phyloP scores from a whole-genome alignment of 37 sponge, comb jelly and placozoan species.

The Diacarnus erythraeanus region DNA sequence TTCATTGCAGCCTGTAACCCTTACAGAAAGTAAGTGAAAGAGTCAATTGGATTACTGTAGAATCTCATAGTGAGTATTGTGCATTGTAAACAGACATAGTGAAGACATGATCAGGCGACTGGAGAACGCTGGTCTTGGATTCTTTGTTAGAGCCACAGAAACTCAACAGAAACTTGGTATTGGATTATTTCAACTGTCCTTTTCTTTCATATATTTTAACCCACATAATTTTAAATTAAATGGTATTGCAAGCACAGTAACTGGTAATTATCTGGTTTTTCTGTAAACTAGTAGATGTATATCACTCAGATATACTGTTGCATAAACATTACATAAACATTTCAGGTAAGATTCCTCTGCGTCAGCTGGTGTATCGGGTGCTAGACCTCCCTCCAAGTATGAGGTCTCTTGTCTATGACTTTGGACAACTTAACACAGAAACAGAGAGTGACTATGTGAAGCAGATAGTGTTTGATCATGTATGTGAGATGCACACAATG shows the following conservation, averaged over 20 bases:
- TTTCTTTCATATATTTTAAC: neutral
- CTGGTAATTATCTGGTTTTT: neutral
- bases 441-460: constrained; percentile 74
- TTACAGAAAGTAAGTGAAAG: constrained; percentile 60
- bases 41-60: neutral
- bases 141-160: constrained; percentile 56
- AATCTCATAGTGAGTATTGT: neutral
- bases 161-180: constrained; percentile 73
- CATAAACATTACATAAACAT: no score
- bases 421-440: constrained; percentile 75
- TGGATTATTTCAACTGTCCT: neutral
- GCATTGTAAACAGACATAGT: constrained; percentile 57
- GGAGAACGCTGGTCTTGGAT: constrained; percentile 89
- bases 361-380: constrained; percentile 95
- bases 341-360: constrained; percentile 82
- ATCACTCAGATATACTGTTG: no score
- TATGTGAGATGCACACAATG: constrained; percentile 25
- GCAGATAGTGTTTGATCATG: constrained; percentile 82
- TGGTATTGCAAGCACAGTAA: neutral
- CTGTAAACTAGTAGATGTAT: neutral
- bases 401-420: constrained; percentile 97
- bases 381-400: constrained; percentile 92
- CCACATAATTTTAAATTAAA: neutral
- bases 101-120: constrained; percentile 80
- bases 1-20: constrained; percentile 96